Conservation (phyloP, 1,140 invertebrate species). For the Sitophilus oryzae region DNA sequence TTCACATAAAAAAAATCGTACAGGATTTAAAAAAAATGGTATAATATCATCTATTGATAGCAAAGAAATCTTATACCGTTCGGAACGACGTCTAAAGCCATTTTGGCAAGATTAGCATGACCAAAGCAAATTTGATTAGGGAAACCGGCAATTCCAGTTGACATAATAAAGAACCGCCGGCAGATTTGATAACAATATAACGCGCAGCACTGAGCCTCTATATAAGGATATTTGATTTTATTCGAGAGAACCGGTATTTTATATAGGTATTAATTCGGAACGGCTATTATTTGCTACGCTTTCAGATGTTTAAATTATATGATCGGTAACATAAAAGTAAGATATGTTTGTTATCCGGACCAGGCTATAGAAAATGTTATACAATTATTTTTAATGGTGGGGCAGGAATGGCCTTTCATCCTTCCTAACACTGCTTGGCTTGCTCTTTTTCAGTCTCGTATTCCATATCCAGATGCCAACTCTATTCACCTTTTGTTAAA, state of each 20-base stretch:
- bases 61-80: background rate
- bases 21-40: too few relatives aligned
- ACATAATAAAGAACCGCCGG: slow-evolving; percentile 14
- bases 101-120: slow-evolving; percentile 2
- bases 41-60: background rate
- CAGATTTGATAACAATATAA: slow-evolving; percentile 19
- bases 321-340: slow-evolving; percentile 11
- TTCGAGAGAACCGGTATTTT: slow-evolving; percentile 15
- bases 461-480: too few relatives aligned
- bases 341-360: slow-evolving; percentile 1
- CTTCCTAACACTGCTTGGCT: background rate
- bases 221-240: slow-evolving; percentile 20
- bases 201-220: background rate
- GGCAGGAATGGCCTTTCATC: background rate
- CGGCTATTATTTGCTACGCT: slow-evolving; percentile 9
- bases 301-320: slow-evolving; percentile 9
- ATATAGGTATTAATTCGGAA: slow-evolving; percentile 9
- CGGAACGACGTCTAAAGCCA: background rate
- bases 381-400: background rate
- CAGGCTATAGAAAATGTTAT: slow-evolving; percentile 1
- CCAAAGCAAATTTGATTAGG: slow-evolving; percentile 8
- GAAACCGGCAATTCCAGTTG: slow-evolving; percentile 16
- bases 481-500: too few relatives aligned
- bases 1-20: too few relatives aligned
- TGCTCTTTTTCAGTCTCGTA: too few relatives aligned